Percentiles rank a stretch among this genome's conserved stretches.
These are phyloP conservation scores for Ia io DNA, from an alignment of 2,113 vertebrate genomes.

Conservation along the genomic window DNA sequence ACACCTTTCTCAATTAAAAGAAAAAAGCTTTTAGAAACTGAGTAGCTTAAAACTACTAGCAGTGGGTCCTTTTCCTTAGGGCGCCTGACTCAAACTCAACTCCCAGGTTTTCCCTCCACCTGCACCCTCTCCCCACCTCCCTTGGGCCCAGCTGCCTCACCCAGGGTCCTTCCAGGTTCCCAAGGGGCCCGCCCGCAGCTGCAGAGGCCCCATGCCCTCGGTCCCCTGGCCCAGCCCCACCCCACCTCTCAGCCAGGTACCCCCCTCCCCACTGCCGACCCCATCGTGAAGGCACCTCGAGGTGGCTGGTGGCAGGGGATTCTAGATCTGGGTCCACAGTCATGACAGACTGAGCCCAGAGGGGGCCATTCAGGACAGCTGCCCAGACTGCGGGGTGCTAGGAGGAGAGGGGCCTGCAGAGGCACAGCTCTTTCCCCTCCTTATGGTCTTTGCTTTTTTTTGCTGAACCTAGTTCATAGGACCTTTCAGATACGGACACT, in stretches of 20 bases:
- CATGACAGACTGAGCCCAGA: too few relatives aligned
- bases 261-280: not conserved
- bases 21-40: not conserved
- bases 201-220: not conserved
- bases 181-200: not conserved
- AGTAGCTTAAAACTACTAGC: not conserved
- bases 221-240: not conserved
- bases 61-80: too few relatives aligned
- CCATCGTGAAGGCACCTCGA: not conserved
- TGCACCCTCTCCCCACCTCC: not conserved
- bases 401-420: too few relatives aligned
- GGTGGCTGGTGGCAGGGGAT: not conserved
- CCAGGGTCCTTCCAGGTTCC: not conserved
- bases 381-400: too few relatives aligned
- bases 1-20: not conserved
- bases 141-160: not conserved
- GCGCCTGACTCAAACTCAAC: not conserved
- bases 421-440: too few relatives aligned
- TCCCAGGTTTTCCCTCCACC: not conserved
- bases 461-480: too few relatives aligned
- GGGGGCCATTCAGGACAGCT: too few relatives aligned
- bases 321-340: too few relatives aligned
- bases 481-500: too few relatives aligned
- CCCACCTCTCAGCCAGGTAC: slow-evolving; percentile 44
- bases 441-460: too few relatives aligned